Conservation (phyloP, 2,797 vertebrate genomes). For the Clamator glandarius region DNA sequence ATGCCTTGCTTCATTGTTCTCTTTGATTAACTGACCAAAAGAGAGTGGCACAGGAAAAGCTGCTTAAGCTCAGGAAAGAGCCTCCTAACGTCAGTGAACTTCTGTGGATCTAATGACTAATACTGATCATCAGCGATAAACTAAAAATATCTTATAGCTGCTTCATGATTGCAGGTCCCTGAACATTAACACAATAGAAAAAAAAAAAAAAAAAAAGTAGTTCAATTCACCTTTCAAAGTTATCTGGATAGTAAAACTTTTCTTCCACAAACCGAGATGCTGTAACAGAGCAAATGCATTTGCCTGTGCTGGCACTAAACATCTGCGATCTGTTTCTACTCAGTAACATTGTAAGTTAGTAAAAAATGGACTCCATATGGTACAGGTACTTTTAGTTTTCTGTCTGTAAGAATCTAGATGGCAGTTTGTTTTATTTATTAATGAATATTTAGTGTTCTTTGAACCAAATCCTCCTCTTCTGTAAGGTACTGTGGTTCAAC, state of each 20-base stretch:
- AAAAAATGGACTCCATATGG: not conserved
- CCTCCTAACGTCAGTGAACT: rapidly evolving
- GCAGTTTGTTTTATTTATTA: conserved; percentile 27
- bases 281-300: not conserved
- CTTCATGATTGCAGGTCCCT: not conserved
- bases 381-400: not conserved
- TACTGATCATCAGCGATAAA: not conserved
- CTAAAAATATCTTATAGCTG: not conserved
- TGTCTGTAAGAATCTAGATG: not conserved
- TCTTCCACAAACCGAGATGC: not conserved
- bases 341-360: not conserved
- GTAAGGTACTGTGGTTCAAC: not conserved
- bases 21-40: not conserved
- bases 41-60: not conserved
- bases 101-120: not conserved
- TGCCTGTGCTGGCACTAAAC: not conserved
- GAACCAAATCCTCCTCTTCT: conserved; percentile 66
- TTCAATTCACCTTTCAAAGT: not conserved
- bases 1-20: not conserved
- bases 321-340: not conserved
- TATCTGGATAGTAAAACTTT: not conserved
- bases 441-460: conserved; percentile 58
- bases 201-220: not conserved
- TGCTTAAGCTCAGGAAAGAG: not conserved
- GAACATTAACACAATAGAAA: not conserved